Conservation (phyloP, 2,113 vertebrate genomes). For the Panurus biarmicus region DNA sequence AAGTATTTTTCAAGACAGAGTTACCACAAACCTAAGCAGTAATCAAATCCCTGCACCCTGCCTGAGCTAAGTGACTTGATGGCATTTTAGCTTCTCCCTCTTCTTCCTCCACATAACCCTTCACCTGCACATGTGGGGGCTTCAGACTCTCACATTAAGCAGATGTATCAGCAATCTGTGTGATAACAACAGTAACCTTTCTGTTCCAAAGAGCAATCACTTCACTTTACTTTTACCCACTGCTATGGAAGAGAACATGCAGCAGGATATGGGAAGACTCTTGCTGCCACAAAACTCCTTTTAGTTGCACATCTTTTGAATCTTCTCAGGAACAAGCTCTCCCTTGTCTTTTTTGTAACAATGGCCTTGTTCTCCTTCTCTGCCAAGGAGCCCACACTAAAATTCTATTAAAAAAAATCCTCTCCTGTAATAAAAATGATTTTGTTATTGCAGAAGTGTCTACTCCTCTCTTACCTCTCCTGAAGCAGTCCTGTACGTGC, state of each 20-base stretch:
- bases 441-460: background rate
- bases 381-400: background rate
- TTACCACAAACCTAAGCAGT: background rate
- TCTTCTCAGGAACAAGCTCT: background rate
- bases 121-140: background rate
- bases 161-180: background rate
- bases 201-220: background rate
- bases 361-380: background rate
- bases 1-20: background rate
- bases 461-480: constrained; percentile 64
- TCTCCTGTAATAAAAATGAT: background rate
- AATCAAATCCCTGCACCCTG: background rate
- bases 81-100: background rate
- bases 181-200: background rate
- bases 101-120: background rate
- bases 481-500: constrained; percentile 52
- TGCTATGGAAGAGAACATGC: background rate
- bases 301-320: background rate
- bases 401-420: background rate
- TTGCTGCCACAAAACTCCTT: background rate
- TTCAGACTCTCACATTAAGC: background rate
- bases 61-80: background rate
- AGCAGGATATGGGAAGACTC: background rate
- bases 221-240: background rate
- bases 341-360: background rate